Evolutionary conservation across 2,113 vertebrate species (phyloP).

Genomic region (Larimichthys crocea): DNA sequence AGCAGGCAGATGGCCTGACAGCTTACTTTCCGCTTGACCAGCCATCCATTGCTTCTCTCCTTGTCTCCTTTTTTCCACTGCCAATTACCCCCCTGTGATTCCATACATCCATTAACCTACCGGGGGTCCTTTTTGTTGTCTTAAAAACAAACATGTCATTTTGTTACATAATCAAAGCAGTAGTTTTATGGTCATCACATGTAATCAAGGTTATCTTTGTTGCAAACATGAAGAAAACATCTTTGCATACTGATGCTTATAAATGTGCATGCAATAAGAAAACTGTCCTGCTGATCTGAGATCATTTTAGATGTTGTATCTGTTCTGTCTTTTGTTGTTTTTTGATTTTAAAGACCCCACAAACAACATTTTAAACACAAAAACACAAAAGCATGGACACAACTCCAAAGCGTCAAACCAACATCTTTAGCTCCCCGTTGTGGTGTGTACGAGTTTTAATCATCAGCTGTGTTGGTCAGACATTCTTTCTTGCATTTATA

Average conservation of each 20-base stretch:
- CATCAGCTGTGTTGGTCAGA: neutral
- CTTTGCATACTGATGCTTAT: no score
- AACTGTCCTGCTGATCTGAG: neutral
- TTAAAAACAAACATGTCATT: neutral
- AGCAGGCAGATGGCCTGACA: constrained; percentile 58
- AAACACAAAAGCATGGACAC: no score
- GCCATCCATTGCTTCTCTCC: constrained; percentile 38
- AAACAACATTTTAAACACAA: neutral
- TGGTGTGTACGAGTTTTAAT: constrained; percentile 22
- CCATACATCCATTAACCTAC: constrained; percentile 20
- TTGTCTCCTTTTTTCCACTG: constrained; percentile 30
- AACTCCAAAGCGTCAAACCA: neutral
- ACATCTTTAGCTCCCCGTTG: constrained; percentile 54
- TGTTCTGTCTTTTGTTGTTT: neutral
- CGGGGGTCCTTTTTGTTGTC: constrained; percentile 24
- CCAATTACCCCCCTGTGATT: constrained; percentile 18
- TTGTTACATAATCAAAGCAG: neutral
- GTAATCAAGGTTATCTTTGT: neutral
- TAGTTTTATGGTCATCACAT: neutral
- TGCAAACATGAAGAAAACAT: neutral
- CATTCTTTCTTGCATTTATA: neutral
- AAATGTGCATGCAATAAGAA: neutral
- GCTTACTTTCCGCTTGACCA: constrained; percentile 69
- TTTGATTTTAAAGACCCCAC: neutral
- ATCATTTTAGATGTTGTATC: neutral